Evolutionary conservation across 2,797 vertebrate genomes (phyloP), one percentile per base, ranked within the genome.

Genomic region (Macropodus opercularis): DNA sequence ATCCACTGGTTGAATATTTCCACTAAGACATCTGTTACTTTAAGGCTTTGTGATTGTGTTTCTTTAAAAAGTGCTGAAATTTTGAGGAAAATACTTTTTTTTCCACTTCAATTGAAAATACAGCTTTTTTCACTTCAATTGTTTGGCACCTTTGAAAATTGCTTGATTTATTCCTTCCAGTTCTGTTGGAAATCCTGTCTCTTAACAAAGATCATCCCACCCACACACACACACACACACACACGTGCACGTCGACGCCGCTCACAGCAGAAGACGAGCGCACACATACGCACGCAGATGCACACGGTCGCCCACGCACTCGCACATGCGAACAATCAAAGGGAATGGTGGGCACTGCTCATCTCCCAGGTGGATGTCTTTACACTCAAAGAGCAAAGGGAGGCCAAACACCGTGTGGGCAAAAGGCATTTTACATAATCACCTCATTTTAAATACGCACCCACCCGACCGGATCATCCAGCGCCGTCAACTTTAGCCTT

Each of bases 141-240:
- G 69, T 69, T 63, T 51, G 32, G 23, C 57, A 72, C 71, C 79
- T 79, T 39, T 77, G 51, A 69, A 87, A 70, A 77, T 27, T 32
- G 67, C 42, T 26, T 63, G 76, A 74, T 83, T 63, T 77, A 73
- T 84, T 86, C 79, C 60, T 72, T 77, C 70, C 75, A 66, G 61
- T 51, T 46, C 61, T 56, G 62, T 74, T 71, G 49, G 57, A 81
- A 75, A 32, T 40, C n/a, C 39, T 15, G 76, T 75, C 62, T 63
- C 72, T n/a, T 69, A 77, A 59, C 69, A 76, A 57, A 76, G 69
- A 78, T 86, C 73, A 82, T 55, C 53, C 78, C 77, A 43, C 67
- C 43, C 72, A 50, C 10, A 34, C 49, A 57, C 54, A 47, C 53
- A 18, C 47, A 38, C 18, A 17, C 10, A 34, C 19, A 17, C 53